Evolutionary conservation across 2,888 invertebrate genomes (phyloP).

Genomic region (Ommatoiulus sabulosus): DNA sequence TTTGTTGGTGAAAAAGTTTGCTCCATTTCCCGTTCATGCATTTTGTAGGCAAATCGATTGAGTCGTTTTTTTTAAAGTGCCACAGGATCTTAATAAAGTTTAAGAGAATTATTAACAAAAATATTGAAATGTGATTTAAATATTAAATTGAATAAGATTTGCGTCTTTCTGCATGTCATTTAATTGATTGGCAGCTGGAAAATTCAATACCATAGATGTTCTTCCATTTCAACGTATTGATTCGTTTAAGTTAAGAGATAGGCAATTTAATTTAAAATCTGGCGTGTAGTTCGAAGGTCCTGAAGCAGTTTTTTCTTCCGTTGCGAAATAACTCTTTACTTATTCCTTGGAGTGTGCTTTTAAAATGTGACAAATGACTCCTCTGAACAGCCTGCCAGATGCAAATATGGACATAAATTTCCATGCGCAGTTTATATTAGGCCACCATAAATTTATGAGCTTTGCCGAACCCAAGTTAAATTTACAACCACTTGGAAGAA

Average conservation of each 20-base stretch:
- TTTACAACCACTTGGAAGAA: background rate
- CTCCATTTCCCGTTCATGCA: background rate
- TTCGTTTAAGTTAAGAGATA: background rate
- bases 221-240: background rate
- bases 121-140: background rate
- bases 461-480: background rate
- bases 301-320: background rate
- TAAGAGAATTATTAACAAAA: background rate
- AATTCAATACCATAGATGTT: background rate
- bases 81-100: background rate
- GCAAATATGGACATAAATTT: background rate
- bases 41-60: background rate
- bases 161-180: background rate
- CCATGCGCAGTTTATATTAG: background rate
- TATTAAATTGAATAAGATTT: conserved; percentile 8
- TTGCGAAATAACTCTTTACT: too few species aligned
- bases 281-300: background rate
- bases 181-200: background rate
- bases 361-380: background rate
- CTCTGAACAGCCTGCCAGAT: background rate
- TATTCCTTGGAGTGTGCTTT: background rate
- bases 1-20: background rate
- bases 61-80: background rate
- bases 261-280: too few species aligned
- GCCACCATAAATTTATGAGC: background rate